These are phyloP conservation scores for Rhabdomys pumilio DNA, from an alignment of 2,797 vertebrate genomes.

Conservation along the genomic window DNA sequence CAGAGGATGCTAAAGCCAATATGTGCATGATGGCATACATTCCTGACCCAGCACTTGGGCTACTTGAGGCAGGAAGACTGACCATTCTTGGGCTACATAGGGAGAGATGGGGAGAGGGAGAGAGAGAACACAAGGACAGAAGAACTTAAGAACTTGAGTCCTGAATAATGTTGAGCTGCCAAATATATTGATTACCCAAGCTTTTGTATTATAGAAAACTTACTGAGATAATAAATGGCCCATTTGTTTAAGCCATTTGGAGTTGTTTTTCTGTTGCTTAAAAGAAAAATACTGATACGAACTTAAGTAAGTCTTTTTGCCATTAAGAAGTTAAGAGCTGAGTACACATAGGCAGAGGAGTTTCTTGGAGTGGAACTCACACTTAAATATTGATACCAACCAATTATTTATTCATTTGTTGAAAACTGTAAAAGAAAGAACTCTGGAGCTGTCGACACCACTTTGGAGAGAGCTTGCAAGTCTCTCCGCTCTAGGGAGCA, in stretches of 20 bases:
- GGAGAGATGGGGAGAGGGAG: background rate
- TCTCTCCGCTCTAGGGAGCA: background rate
- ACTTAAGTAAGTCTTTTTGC: conserved; percentile 18
- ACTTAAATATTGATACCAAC: background rate
- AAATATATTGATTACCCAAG: background rate
- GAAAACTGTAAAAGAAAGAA: background rate
- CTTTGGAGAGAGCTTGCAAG: conserved; percentile 10
- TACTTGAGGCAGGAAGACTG: background rate
- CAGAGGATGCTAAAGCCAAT: background rate
- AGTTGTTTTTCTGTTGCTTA: conserved; percentile 24
- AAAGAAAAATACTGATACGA: background rate
- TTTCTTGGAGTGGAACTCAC: conserved; percentile 19
- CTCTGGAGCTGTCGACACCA: background rate
- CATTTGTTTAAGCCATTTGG: background rate
- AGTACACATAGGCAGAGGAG: background rate
- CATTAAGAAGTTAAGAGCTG: background rate
- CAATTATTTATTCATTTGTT: conserved; percentile 40
- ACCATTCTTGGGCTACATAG: background rate
- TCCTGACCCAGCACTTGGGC: background rate
- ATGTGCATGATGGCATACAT: background rate
- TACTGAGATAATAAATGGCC: background rate
- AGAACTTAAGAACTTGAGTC: background rate
- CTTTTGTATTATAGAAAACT: background rate
- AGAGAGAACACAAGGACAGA: background rate
- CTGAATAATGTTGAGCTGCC: background rate